phyloP scores from a whole-genome alignment of 2,113 vertebrate genomes.

The Bombycilla garrulus region DNA sequence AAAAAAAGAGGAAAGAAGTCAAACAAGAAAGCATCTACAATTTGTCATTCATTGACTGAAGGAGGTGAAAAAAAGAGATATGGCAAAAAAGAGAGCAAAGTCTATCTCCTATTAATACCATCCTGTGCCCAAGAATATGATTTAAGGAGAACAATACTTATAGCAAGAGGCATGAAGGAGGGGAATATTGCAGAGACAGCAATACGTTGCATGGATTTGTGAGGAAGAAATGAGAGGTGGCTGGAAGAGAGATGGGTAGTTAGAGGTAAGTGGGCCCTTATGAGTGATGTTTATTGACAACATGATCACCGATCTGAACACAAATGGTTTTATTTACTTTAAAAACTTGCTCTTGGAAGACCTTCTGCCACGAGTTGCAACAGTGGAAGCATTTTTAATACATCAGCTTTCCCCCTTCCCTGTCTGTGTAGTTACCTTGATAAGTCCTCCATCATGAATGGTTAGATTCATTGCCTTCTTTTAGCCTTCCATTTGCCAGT shows the following conservation, averaged over 20 bases:
- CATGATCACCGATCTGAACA: background rate
- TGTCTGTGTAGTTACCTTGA: background rate
- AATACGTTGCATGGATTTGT: background rate
- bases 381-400: background rate
- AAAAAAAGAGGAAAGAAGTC: rapidly evolving
- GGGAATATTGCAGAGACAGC: background rate
- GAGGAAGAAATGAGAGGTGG: background rate
- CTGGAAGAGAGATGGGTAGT: background rate
- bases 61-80: background rate
- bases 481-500: background rate
- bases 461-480: background rate
- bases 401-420: background rate
- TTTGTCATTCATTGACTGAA: background rate
- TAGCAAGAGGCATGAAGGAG: background rate
- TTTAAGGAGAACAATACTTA: background rate
- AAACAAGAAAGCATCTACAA: background rate
- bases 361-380: background rate
- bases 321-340: background rate
- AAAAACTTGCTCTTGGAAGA: background rate
- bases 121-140: background rate
- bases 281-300: background rate
- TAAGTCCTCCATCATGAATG: background rate
- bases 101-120: background rate
- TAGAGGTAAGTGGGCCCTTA: background rate
- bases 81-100: too few species aligned